These are phyloP conservation scores for Hyperoplus immaculatus DNA, from an alignment of 2,797 vertebrate species.

Conservation along the genomic window DNA sequence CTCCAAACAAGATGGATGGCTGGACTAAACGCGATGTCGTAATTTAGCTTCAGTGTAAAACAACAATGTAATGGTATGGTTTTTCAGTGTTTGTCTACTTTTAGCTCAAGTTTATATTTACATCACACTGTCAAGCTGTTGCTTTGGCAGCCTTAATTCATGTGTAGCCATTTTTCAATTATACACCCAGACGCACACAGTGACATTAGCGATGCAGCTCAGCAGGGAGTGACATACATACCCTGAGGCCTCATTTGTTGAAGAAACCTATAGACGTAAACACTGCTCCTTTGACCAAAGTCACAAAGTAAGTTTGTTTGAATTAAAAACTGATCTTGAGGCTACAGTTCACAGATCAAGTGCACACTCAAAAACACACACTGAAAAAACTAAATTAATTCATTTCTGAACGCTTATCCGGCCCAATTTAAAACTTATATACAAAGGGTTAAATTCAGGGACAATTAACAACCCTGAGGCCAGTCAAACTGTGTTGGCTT, in stretches of 20 bases:
- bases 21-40: not conserved
- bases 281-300: constrained; percentile 42
- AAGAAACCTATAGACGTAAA: constrained; percentile 46
- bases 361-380: not conserved
- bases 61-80: not conserved
- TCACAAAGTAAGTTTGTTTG: constrained; percentile 51
- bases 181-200: constrained; percentile 70
- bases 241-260: constrained; percentile 52
- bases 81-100: constrained; percentile 9
- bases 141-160: constrained; percentile 55
- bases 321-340: constrained; percentile 31
- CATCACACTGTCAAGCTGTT: constrained; percentile 44
- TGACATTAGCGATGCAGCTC: constrained; percentile 62
- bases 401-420: not conserved
- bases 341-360: constrained; percentile 2
- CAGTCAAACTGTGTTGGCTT: not conserved
- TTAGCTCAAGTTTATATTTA: constrained; percentile 21
- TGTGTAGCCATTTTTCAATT: constrained; percentile 69
- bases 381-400: not conserved
- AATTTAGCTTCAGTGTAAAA: constrained; percentile 2
- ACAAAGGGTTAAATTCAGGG: not conserved
- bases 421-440: not conserved
- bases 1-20: not conserved
- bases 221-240: constrained; percentile 58
- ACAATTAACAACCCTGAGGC: constrained; percentile 21